Conservation (phyloP, 2,113 vertebrate genomes). For the Coreoperca whiteheadi region DNA sequence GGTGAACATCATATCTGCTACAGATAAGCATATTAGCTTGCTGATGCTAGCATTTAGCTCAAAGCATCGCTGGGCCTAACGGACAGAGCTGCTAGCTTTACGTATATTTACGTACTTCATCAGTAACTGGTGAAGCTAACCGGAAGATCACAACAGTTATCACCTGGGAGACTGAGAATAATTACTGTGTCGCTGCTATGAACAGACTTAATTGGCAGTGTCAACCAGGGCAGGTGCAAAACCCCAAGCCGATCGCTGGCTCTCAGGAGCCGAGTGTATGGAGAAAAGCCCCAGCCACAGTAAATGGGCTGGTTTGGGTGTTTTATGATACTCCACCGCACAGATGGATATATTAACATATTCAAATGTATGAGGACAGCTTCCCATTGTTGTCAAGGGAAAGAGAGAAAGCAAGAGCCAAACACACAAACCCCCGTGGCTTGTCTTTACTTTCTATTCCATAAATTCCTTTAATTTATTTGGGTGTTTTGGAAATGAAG, state of each 20-base stretch:
- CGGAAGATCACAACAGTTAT: background rate
- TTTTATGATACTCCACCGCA: slow-evolving; percentile 9
- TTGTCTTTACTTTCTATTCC: slow-evolving; percentile 27
- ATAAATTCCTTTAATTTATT: slow-evolving; percentile 37
- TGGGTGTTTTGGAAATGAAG: slow-evolving; percentile 46
- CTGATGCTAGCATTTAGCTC: background rate
- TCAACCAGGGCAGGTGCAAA: background rate
- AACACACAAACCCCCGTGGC: background rate
- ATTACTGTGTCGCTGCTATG: slow-evolving; percentile 7
- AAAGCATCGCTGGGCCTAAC: background rate
- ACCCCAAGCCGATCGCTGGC: background rate
- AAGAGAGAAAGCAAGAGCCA: background rate
- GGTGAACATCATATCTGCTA: no score
- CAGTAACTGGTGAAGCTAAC: background rate
- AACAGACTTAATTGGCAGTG: slow-evolving; percentile 2
- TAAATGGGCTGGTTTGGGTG: slow-evolving; percentile 3
- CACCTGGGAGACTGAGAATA: background rate
- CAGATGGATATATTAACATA: slow-evolving; percentile 13
- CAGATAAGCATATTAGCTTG: background rate
- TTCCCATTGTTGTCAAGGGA: background rate
- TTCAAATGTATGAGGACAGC: background rate
- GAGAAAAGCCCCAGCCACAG: background rate
- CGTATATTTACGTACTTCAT: background rate
- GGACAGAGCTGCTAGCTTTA: background rate
- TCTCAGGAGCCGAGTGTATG: background rate